Percentiles rank a stretch among this genome's conserved stretches.
These are phyloP conservation scores for Sminthurides bifidus DNA, from an alignment of 1,140 invertebrate species.

Conservation along the genomic window DNA sequence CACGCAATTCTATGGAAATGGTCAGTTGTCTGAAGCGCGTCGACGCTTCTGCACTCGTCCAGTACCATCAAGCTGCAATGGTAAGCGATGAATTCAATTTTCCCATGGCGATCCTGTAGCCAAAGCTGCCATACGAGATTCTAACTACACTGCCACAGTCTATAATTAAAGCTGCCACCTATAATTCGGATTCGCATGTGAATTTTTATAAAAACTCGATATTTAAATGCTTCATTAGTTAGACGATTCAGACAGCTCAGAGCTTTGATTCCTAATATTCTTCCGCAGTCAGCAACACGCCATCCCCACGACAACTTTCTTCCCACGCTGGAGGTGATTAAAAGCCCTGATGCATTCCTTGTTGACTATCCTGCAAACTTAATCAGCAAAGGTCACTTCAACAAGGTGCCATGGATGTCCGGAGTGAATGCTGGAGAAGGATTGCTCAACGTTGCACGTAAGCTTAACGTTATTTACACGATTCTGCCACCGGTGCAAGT, in stretches of 20 bases:
- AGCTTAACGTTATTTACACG: no score
- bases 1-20: conserved; percentile 8
- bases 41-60: conserved; percentile 23
- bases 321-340: conserved; percentile 2
- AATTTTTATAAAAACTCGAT: neutral
- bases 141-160: no score
- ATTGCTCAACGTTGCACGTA: conserved; percentile 6
- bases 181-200: neutral
- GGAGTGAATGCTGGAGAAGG: conserved; percentile 23
- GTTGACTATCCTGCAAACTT: conserved; percentile 13
- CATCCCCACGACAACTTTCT: neutral
- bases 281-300: conserved; percentile 2
- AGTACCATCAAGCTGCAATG: conserved; percentile 47
- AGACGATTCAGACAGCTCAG: neutral
- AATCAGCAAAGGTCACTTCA: conserved; percentile 4
- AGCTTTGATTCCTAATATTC: neutral
- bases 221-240: neutral
- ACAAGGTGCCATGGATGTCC: conserved; percentile 18
- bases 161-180: no score
- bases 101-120: no score
- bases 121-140: no score
- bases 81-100: conserved; percentile 32
- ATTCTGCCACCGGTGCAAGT: no score
- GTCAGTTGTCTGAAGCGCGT: conserved; percentile 15
- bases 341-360: conserved; percentile 7